Conservation (phyloP, 2,797 vertebrate genomes). For the Thalassophryne amazonica region DNA sequence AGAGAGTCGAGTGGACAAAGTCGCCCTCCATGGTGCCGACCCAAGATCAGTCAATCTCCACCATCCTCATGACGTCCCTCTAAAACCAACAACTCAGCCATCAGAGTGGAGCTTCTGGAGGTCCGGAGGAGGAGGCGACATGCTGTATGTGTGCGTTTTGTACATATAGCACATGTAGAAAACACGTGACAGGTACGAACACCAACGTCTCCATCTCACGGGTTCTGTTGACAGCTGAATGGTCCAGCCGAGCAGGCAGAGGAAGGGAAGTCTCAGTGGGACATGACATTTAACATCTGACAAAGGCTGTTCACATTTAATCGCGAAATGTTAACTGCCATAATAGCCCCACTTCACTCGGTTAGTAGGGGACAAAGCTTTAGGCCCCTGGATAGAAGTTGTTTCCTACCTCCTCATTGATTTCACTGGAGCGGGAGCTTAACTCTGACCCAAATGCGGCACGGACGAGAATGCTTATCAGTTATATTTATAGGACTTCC, state of each 20-base stretch:
- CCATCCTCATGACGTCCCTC: constrained; percentile 39
- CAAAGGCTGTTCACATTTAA: constrained; percentile 78
- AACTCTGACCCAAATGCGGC: constrained; percentile 53
- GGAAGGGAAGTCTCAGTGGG: constrained; percentile 45
- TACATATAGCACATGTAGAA: background rate
- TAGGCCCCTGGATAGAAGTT: constrained; percentile 22
- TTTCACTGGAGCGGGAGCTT: constrained; percentile 41
- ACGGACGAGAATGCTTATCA: constrained; percentile 32
- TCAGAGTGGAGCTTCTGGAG: constrained; percentile 41
- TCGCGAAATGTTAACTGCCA: constrained; percentile 74
- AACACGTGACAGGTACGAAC: constrained; percentile 43
- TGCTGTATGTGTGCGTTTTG: background rate
- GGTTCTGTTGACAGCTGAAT: constrained; percentile 33
- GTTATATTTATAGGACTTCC: constrained; percentile 44
- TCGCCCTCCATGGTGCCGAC: constrained; percentile 13
- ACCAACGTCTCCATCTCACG: constrained; percentile 36
- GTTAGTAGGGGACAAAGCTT: constrained; percentile 47
- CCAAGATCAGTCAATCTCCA: constrained; percentile 46
- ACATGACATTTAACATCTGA: constrained; percentile 79
- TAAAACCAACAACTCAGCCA: constrained; percentile 49
- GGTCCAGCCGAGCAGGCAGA: constrained; percentile 16
- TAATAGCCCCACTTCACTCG: constrained; percentile 59
- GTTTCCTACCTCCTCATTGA: constrained; percentile 41
- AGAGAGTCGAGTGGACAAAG: too few species aligned
- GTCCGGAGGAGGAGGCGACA: constrained; percentile 24